phyloP scores from a whole-genome alignment of 2,113 vertebrate species.

The Tichodroma muraria region DNA sequence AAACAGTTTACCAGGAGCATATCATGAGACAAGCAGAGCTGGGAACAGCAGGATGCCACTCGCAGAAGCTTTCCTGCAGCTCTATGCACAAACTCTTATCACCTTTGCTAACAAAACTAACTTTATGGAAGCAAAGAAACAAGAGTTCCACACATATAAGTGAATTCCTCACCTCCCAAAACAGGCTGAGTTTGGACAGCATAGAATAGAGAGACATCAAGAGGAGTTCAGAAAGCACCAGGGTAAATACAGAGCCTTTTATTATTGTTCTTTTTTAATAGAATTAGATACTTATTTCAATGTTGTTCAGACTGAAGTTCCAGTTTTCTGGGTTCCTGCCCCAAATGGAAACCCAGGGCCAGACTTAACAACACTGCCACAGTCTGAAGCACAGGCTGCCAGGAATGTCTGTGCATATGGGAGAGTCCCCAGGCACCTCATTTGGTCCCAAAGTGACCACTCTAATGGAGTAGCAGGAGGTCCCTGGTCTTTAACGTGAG shows the following conservation, averaged over 20 bases:
- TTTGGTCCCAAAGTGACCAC: not conserved
- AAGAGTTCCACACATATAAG: not conserved
- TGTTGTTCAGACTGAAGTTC: not conserved
- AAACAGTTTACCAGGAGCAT: not conserved
- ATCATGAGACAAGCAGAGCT: not conserved
- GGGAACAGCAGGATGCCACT: not conserved
- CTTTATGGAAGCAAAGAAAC: not conserved
- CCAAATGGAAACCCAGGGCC: not conserved
- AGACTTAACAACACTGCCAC: not conserved
- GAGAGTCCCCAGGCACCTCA: not conserved
- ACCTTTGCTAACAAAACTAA: not conserved
- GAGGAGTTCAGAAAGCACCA: not conserved
- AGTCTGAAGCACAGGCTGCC: not conserved
- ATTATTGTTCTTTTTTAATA: not conserved
- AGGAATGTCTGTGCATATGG: not conserved
- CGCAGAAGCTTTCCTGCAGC: not conserved
- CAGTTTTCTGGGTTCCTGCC: not conserved
- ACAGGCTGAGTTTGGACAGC: not conserved
- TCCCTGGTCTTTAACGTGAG: not conserved
- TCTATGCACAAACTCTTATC: not conserved
- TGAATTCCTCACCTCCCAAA: not conserved
- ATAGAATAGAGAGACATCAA: not conserved
- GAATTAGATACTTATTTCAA: not conserved
- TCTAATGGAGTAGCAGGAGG: not conserved
- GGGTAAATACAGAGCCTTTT: not conserved